These are phyloP conservation scores for Drosophila acutilabella DNA, from an alignment of 2,888 invertebrate genomes.

Conservation along the genomic window DNA sequence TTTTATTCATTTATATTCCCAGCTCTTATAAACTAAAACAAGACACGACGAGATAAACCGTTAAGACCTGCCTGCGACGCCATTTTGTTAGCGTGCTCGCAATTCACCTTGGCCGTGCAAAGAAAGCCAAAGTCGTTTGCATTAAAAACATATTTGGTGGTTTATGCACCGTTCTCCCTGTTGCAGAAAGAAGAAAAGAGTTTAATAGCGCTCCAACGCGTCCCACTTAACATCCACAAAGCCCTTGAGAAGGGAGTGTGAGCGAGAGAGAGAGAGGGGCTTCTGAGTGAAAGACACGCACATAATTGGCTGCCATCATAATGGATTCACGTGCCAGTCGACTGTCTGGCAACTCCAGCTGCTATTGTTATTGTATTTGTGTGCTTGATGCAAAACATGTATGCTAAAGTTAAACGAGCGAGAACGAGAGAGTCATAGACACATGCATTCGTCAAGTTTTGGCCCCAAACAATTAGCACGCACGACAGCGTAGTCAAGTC, in stretches of 20 bases:
- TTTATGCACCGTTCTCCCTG: slow-evolving; percentile 40
- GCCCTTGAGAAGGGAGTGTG: neutral
- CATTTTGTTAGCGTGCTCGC: slow-evolving; percentile 47
- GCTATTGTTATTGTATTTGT: slow-evolving; percentile 20
- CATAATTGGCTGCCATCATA: slow-evolving; percentile 78
- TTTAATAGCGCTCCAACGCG: slow-evolving; percentile 32
- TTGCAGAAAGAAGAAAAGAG: slow-evolving; percentile 22
- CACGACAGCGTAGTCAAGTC: slow-evolving; percentile 55
- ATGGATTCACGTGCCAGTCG: slow-evolving; percentile 71
- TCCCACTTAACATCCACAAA: slow-evolving; percentile 7
- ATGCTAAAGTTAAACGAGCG: slow-evolving; percentile 57
- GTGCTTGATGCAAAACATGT: slow-evolving; percentile 36
- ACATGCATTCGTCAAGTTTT: slow-evolving; percentile 51
- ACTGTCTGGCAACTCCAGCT: slow-evolving; percentile 46
- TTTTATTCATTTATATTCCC: no score
- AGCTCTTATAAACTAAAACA: no score
- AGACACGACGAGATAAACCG: neutral
- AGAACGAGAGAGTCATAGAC: neutral
- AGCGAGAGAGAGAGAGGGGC: slow-evolving; percentile 10
- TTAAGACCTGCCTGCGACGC: neutral
- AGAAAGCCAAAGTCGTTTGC: slow-evolving; percentile 66
- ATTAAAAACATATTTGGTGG: slow-evolving; percentile 75
- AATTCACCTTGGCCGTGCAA: slow-evolving; percentile 74
- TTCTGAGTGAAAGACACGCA: slow-evolving; percentile 66
- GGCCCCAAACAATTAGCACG: slow-evolving; percentile 70